Percentiles rank a stretch among this genome's conserved stretches.
Conservation (phyloP, 2,797 vertebrate genomes). For the Prionace glauca region DNA sequence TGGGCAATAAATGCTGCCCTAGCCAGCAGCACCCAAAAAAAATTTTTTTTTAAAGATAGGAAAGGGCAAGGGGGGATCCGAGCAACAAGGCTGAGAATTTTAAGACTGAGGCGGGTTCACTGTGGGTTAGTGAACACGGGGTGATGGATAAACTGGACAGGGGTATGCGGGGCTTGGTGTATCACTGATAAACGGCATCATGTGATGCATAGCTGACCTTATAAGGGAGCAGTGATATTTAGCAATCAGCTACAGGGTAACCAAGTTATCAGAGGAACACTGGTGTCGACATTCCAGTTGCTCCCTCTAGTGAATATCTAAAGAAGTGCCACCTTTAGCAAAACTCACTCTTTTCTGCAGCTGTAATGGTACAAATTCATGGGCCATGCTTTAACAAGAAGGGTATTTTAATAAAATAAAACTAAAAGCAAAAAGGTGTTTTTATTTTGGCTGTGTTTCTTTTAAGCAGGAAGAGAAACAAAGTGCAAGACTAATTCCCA, state of each 20-base stretch:
- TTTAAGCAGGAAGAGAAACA: not conserved
- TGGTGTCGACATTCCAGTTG: not conserved
- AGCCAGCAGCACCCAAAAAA: too few relatives aligned
- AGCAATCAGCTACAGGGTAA: not conserved
- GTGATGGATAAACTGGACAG: not conserved
- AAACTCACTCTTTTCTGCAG: too few relatives aligned
- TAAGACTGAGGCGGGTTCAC: not conserved
- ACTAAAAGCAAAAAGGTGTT: not conserved
- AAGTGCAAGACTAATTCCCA: not conserved
- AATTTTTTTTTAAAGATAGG: not conserved
- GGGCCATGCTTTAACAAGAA: not conserved
- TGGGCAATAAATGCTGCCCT: too few relatives aligned
- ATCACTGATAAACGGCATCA: not conserved
- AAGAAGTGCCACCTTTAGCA: not conserved
- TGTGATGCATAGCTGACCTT: not conserved
- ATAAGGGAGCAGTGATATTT: not conserved
- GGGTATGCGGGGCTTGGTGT: not conserved
- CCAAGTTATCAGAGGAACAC: not conserved
- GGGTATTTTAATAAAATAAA: not conserved
- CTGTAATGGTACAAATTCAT: not conserved
- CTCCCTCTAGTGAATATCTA: not conserved
- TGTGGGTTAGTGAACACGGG: not conserved
- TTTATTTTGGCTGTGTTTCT: not conserved
- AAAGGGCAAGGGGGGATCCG: not conserved
- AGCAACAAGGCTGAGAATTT: not conserved